Base-by-base conservation (phyloP, 2,113 vertebrate species). In the Xyliphius kryptos region DNA sequence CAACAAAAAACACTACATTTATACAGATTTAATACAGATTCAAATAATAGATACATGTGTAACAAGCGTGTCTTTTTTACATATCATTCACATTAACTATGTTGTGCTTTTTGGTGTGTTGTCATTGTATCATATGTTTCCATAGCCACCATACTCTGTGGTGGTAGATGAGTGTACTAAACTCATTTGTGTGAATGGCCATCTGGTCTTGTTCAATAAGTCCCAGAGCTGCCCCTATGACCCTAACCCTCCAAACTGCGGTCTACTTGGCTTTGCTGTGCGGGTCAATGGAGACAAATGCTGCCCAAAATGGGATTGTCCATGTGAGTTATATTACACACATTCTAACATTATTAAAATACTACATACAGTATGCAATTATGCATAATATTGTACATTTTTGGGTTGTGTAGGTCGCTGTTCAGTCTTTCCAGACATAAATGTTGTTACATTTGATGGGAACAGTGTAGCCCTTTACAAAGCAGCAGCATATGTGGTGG, bases 291-390 rank as follows among this genome's bases (percentile, higher is more conserved):
- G 93, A 57, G 93, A 97, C 81, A 95, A 84, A 70, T 98, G 96
- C 82, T 97, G 96, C 60, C 93, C 95, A 0, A 72, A 89, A 77
- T 98, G 95, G 96, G 89, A 92, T 70, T 98, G 96, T 74, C 89
- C 96, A 81, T 98, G 96, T 97, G 81, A 94, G 94, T 86, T 16
- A 44, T 36, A n/a, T n/a, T n/a, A n/a, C n/a, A n/a, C n/a, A n/a
- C n/a, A n/a, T n/a, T n/a, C n/a, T n/a, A n/a, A 61, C 49, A 51
- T 13, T 13, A 17, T 55, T 21, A 46, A 8, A 43, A n/a, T n/a
- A n/a, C n/a, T n/a, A n/a, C n/a, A n/a, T n/a, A n/a, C 40, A 43
- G 11, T 43, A 12, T 12, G 9, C 5, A n/a, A n/a, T n/a, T n/a
- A n/a, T n/a, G n/a, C n/a, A n/a, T n/a, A n/a, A n/a, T n/a, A n/a